A percentile compares a stretch with the other conserved stretches of the same genome.
Evolutionary conservation across 2,797 vertebrate genomes (phyloP).

Genomic region (Chloroceryle amazona): DNA sequence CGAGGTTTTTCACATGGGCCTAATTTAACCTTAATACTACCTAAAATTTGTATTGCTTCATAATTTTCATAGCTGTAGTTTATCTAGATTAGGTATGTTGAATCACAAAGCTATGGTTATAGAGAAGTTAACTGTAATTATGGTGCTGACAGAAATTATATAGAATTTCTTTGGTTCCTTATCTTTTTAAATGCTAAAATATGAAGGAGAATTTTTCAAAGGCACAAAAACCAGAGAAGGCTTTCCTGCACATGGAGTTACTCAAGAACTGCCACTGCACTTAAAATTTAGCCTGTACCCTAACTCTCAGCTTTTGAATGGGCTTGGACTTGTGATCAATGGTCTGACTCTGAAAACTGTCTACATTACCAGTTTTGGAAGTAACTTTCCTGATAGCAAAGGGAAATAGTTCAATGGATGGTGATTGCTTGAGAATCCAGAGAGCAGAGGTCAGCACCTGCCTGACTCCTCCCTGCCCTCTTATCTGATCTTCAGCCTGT

Average conservation of each 20-base stretch:
- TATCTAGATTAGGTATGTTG: neutral
- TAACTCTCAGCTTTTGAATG: neutral
- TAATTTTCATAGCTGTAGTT: neutral
- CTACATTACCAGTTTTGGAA: neutral
- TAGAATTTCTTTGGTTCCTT: neutral
- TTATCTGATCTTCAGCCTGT: neutral
- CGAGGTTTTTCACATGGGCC: neutral
- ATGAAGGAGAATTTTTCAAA: neutral
- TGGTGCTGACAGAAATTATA: neutral
- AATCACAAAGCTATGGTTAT: neutral
- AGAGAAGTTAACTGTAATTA: neutral
- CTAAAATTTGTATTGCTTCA: neutral
- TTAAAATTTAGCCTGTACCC: neutral
- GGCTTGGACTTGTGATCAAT: neutral
- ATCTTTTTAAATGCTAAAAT: neutral
- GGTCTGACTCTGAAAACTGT: neutral
- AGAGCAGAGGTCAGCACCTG: rapidly evolving
- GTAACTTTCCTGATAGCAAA: neutral
- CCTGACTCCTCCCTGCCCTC: neutral
- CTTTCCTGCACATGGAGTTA: neutral
- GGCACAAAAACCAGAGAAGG: neutral
- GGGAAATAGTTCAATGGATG: neutral
- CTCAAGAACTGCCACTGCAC: neutral
- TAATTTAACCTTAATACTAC: neutral
- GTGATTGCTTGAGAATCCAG: neutral